Percentiles rank a stretch among this genome's conserved stretches.
Conservation (phyloP, 2,888 invertebrate species). For the Dysmachus trigonus region DNA sequence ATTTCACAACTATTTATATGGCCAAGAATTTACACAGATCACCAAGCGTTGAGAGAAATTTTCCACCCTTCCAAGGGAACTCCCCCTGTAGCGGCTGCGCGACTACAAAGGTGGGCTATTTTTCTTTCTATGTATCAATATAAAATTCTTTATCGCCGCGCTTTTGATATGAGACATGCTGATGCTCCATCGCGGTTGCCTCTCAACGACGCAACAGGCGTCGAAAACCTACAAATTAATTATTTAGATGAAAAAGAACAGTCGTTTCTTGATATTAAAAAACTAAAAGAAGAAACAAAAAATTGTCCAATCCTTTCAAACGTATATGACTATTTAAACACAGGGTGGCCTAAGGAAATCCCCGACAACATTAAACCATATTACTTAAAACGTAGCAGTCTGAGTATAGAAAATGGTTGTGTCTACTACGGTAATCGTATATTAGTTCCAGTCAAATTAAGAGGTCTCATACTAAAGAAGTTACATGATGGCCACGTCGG, state of each 20-base stretch:
- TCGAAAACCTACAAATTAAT: background rate
- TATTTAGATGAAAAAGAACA: background rate
- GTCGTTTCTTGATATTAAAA: background rate
- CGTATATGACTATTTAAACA: background rate
- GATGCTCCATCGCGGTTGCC: conserved; percentile 37
- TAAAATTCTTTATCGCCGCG: background rate
- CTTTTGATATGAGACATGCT: background rate
- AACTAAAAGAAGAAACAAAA: background rate
- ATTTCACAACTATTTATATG: conserved; percentile 21
- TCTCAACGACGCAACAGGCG: background rate
- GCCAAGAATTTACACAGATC: conserved; percentile 10
- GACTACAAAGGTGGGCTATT: conserved; percentile 38
- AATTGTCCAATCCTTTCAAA: background rate
- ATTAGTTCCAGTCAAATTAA: background rate
- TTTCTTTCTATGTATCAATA: background rate
- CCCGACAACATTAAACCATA: background rate
- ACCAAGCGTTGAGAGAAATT: background rate
- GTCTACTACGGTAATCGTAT: background rate
- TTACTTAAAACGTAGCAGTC: background rate
- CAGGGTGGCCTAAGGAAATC: background rate
- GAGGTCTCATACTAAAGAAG: background rate
- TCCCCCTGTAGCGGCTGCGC: conserved; percentile 12
- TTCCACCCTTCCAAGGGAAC: background rate
- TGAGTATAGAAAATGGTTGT: background rate
- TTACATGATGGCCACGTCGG: conserved; percentile 8